Conservation (phyloP, 2,888 invertebrate genomes). For the Pharmacophagus antenor region DNA sequence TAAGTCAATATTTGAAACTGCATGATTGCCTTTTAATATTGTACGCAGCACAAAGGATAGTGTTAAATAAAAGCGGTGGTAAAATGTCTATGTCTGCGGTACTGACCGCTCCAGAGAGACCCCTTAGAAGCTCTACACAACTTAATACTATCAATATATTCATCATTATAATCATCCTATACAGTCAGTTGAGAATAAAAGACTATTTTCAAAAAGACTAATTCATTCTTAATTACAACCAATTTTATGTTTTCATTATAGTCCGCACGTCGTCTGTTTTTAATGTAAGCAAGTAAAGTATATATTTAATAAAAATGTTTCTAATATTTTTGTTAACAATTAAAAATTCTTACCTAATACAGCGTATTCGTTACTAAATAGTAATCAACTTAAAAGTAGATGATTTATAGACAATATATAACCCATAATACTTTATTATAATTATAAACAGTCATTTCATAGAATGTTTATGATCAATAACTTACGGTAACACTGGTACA, state of each 20-base stretch:
- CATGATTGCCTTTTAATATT: conserved; percentile 5
- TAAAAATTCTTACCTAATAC: too few species aligned
- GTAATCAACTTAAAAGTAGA: too few species aligned
- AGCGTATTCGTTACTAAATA: too few species aligned
- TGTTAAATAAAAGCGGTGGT: conserved; percentile 28
- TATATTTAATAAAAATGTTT: too few species aligned
- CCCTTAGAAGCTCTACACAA: conserved; percentile 64
- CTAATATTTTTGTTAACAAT: too few species aligned
- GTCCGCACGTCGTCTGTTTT: too few species aligned
- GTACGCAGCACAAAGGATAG: conserved; percentile 14
- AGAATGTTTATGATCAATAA: conserved; percentile 31
- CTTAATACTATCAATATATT: conserved; percentile 69
- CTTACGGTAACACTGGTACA: conserved; percentile 54
- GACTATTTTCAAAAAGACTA: conserved; percentile 8
- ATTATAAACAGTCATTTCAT: conserved; percentile 3
- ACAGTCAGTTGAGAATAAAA: conserved; percentile 28
- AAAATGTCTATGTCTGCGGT: conserved; percentile 24
- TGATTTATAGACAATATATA: too few species aligned
- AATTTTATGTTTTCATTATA: too few species aligned
- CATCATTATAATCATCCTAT: conserved; percentile 53
- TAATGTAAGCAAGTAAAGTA: too few species aligned
- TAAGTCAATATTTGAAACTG: conserved; percentile 6
- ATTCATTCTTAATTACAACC: conserved; percentile 3
- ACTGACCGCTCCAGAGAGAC: conserved; percentile 21
- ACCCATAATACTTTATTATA: not conserved